Conservation (phyloP, 2,797 vertebrate species). For the Phataginus tricuspis region DNA sequence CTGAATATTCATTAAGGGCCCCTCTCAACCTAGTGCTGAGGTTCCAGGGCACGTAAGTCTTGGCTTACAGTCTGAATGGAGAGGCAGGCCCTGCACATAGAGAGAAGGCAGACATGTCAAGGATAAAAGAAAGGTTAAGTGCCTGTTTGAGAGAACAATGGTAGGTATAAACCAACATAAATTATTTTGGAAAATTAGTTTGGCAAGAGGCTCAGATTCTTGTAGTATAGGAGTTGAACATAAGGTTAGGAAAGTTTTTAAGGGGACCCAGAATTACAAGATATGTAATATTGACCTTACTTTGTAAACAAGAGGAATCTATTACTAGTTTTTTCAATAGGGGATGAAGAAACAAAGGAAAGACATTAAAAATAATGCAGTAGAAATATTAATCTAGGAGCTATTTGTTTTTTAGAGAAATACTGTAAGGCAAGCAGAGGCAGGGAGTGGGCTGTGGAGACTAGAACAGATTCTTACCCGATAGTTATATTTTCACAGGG, state of each 20-base stretch:
- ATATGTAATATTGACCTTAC: neutral
- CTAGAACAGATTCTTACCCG: neutral
- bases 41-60: neutral
- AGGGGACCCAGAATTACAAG: neutral
- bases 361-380: neutral
- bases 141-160: neutral
- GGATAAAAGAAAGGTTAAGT: neutral
- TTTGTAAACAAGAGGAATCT: neutral
- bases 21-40: neutral
- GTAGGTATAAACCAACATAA: neutral
- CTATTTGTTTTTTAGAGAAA: neutral
- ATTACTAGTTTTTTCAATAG: neutral
- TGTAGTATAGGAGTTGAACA: neutral
- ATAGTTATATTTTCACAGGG: neutral
- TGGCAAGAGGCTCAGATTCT: neutral
- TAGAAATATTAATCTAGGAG: neutral
- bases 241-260: neutral
- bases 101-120: neutral
- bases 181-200: neutral
- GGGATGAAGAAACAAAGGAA: neutral
- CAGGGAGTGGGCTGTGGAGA: neutral
- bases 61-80: neutral
- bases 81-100: fast-evolving
- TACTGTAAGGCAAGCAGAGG: neutral
- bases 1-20: neutral